Base-by-base conservation (phyloP, 2,888 invertebrate genomes). In the Sycophila texana region DNA sequence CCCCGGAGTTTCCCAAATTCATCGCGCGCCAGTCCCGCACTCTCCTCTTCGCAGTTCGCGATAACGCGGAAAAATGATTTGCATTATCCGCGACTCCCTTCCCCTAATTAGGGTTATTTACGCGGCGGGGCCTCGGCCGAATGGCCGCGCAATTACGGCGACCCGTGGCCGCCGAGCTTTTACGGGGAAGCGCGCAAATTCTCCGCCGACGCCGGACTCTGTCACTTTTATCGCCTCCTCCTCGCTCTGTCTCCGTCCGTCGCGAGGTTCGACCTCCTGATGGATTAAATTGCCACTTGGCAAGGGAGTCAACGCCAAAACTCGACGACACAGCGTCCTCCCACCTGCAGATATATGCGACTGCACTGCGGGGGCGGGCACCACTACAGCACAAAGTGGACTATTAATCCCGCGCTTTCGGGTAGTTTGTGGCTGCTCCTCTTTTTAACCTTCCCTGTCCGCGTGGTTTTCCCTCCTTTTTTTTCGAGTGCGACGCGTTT, bases 201-300 rank as follows among this genome's bases (percentile, higher is more conserved):
- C 14, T 51, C 30, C 55, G 47, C 5, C 18, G 57, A 4, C 39
- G 16, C 58, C 22, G 72, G 61, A 63, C 30, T 53, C 72, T 73
- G 67, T 51, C 57, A 26, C 53, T 67, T 67, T 67, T 75, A 58
- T 58, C 58, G 57, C 51, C 22, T 20, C 61, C n/a, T 49, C 66
- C 30, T 66, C 20, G 47, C 7, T 65, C 18, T 47, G 18, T 39
- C 22, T 65, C 63, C n/a, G 16, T 51, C 51, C 14, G 51, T 67
- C 51, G 65, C n/a, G 12, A 18, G 22, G 60, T 51, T 73, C 73
- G 63, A 73, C 63, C 63, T 63, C 26, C 61, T 63, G 75, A 70
- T 63, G 55, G 61, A 76, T 76, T 61, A 70, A 76, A 76, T 76
- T 61, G 74, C 74, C 55, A 49, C 65, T 74, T 74, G 74, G 57